These are phyloP conservation scores for Collichthys lucidus DNA, from an alignment of 2,113 vertebrate species.

Conservation along the genomic window DNA sequence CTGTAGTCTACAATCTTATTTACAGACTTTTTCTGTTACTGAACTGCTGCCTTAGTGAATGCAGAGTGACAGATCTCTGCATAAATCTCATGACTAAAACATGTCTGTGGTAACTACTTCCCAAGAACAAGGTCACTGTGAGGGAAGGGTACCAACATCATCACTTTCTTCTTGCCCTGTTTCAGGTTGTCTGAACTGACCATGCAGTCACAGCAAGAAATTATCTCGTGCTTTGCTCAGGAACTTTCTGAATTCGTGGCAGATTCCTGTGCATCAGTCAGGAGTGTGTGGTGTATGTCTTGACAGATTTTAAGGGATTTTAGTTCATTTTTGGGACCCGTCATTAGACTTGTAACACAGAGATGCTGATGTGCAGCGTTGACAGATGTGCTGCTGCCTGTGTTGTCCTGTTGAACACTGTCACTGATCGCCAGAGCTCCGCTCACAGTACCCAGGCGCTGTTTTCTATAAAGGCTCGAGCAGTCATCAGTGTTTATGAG, in stretches of 20 bases:
- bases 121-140: conserved; percentile 51
- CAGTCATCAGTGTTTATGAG: not conserved
- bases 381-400: not conserved
- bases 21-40: not conserved
- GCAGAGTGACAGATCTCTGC: too few species aligned
- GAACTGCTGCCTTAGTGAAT: too few species aligned
- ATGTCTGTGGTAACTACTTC: conserved; percentile 45
- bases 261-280: conserved; percentile 98
- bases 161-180: conserved; percentile 99
- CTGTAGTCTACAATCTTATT: too few species aligned
- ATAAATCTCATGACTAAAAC: too few species aligned
- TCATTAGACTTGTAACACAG: too few species aligned
- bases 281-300: conserved; percentile 96
- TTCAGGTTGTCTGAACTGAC: conserved; percentile 99
- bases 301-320: too few species aligned
- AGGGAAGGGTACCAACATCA: conserved; percentile 90
- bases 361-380: not conserved
- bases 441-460: not conserved
- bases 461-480: not conserved
- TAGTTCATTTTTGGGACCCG: too few species aligned
- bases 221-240: conserved; percentile 97
- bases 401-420: not conserved
- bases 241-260: conserved; percentile 96
- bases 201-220: conserved; percentile 95
- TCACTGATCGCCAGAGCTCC: too few species aligned